These are phyloP conservation scores for Carabus problematicus DNA, from an alignment of 2,888 invertebrate species.

Conservation along the genomic window DNA sequence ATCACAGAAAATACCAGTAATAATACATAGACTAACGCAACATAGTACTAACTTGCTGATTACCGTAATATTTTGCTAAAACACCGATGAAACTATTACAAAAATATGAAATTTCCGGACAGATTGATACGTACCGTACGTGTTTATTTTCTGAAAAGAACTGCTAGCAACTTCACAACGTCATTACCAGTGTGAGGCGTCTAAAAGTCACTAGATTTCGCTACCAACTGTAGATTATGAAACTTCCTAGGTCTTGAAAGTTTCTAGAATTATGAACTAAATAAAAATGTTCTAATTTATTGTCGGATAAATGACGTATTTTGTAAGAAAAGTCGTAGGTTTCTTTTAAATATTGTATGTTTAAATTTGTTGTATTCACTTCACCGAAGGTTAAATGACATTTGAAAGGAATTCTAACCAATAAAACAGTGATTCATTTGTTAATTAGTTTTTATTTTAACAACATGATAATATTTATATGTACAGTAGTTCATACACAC, in stretches of 20 bases:
- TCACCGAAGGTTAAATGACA: too few relatives aligned
- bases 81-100: conserved; percentile 4
- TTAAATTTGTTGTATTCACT: too few relatives aligned
- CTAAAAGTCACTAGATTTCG: too few relatives aligned
- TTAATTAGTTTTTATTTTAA: conserved; percentile 30
- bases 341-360: too few relatives aligned
- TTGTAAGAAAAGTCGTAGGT: too few relatives aligned
- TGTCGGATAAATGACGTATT: too few relatives aligned
- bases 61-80: conserved; percentile 29
- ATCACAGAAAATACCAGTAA: conserved; percentile 20
- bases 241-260: neutral
- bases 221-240: conserved; percentile 8
- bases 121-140: conserved; percentile 39
- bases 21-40: conserved; percentile 20
- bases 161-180: conserved; percentile 24
- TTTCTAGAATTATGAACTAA: too few relatives aligned
- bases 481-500: conserved; percentile 26
- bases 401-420: too few relatives aligned
- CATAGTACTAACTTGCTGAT: conserved; percentile 15
- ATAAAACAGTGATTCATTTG: neutral
- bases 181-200: neutral
- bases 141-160: conserved; percentile 42
- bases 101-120: conserved; percentile 6
- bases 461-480: conserved; percentile 37
- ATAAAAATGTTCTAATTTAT: too few relatives aligned